A percentile compares a stretch with the other conserved stretches of the same genome.
phyloP scores from a whole-genome alignment of 2,888 invertebrate species.

The Chymomyza amoena region DNA sequence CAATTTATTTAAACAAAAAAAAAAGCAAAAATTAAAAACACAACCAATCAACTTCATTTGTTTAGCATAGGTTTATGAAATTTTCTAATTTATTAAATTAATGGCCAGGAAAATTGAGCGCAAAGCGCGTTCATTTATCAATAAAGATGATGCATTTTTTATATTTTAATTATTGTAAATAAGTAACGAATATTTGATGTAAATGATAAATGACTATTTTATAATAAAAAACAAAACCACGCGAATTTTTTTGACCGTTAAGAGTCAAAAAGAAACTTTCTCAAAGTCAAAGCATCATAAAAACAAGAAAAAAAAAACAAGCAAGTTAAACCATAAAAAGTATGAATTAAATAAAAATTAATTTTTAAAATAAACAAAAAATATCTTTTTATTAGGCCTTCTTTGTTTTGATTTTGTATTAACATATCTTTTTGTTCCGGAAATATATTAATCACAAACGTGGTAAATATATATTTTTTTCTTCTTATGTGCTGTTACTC shows the following conservation, averaged over 20 bases:
- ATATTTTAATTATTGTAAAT: slow-evolving; percentile 65
- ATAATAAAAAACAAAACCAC: slow-evolving; percentile 22
- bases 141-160: slow-evolving; percentile 59
- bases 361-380: slow-evolving; percentile 22
- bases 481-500: too few relatives aligned
- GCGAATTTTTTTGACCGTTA: slow-evolving; percentile 23
- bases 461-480: too few relatives aligned
- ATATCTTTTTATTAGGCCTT: slow-evolving; percentile 22
- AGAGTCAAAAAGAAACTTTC: slow-evolving; percentile 26
- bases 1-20: slow-evolving; percentile 57
- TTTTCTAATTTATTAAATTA: slow-evolving; percentile 67
- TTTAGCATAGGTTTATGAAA: slow-evolving; percentile 64
- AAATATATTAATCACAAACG: too few relatives aligned
- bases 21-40: slow-evolving; percentile 14
- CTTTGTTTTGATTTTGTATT: slow-evolving; percentile 3
- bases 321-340: slow-evolving; percentile 20
- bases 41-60: slow-evolving; percentile 39
- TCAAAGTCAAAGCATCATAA: neutral
- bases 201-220: slow-evolving; percentile 45
- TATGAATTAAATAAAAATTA: slow-evolving; percentile 9
- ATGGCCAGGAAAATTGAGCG: slow-evolving; percentile 49
- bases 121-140: slow-evolving; percentile 10
- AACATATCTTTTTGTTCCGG: too few relatives aligned
- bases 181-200: slow-evolving; percentile 63
- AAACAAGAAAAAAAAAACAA: slow-evolving; percentile 4